Conservation (phyloP, 2,888 invertebrate genomes). For the Cordilura impudica region DNA sequence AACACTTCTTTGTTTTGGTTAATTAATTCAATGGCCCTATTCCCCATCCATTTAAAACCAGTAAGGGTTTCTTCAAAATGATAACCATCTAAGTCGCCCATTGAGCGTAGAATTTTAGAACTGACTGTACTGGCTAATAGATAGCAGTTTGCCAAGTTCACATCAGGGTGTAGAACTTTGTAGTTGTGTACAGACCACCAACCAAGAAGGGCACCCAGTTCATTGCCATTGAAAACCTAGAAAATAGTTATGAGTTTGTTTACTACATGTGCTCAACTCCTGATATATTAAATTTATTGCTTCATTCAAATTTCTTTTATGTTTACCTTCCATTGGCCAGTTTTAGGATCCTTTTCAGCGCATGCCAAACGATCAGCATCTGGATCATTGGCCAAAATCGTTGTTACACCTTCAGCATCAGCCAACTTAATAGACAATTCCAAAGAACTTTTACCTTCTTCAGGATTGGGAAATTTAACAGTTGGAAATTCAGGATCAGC, state of each 20-base stretch:
- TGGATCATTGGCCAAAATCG: slow-evolving; percentile 98
- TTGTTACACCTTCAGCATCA: slow-evolving; percentile 81
- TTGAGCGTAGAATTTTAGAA: slow-evolving; percentile 92
- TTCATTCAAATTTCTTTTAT: background rate
- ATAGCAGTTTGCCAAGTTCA: slow-evolving; percentile 82
- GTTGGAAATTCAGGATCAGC: slow-evolving; percentile 99
- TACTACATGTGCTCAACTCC: too few relatives aligned
- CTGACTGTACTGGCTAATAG: slow-evolving; percentile 97
- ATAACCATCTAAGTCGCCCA: slow-evolving; percentile 88
- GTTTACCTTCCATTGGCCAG: slow-evolving; percentile 68
- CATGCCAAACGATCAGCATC: slow-evolving; percentile 98
- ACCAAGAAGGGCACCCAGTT: slow-evolving; percentile 94
- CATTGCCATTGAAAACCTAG: slow-evolving; percentile 91
- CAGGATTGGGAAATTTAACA: slow-evolving; percentile 98
- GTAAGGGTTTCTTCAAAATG: slow-evolving; percentile 93
- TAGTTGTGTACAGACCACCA: slow-evolving; percentile 92
- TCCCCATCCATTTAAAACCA: slow-evolving; percentile 99
- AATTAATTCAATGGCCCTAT: slow-evolving; percentile 86
- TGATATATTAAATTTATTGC: background rate
- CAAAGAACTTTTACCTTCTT: slow-evolving; percentile 92
- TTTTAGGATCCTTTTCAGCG: slow-evolving; percentile 86
- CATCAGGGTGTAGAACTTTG: slow-evolving; percentile 77
- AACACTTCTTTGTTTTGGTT: slow-evolving; percentile 87
- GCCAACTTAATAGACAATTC: slow-evolving; percentile 89
- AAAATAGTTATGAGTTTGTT: too few relatives aligned